Evolutionary conservation across 2,888 invertebrate species (phyloP), one percentile per base, ranked within the genome.

Genomic region (Hesperia comma): DNA sequence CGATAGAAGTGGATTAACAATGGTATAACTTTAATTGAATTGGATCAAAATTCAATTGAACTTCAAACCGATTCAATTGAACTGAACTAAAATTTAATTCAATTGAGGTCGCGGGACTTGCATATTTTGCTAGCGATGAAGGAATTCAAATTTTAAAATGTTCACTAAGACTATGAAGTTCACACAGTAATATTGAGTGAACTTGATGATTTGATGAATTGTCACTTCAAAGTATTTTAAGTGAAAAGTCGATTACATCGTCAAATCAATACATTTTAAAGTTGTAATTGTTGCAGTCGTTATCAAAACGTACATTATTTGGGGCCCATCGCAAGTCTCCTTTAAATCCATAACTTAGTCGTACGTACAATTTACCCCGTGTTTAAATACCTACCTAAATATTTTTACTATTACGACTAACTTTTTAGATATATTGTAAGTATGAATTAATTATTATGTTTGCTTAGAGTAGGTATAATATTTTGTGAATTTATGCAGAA

Each of bases 401-500:
- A 85, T 88, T 88, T 91, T 85, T 90, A 90, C 84, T 85, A 88
- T 83, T 79, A 87, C 63, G 82, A 85, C 84, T 88, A 91, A 87
- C 81, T 90, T 89, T 90, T 87, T 88, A 90, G 88, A 87, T 81
- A 83, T 88, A 90, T 86, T 87, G 82, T 89, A 88, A 86, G 81
- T 88, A 89, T 72, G 70, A 70, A 71, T 81, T 82, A 83, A 82
- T 85, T 75, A 75, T 79, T 89, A 89, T 82, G 87, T 92, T 92
- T 86, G 91, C 92, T 92, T 92, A 92, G 92, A 87, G 88, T 90
- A 90, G 90, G 86, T 87, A 85, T 88, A 88, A 89, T 85, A 91
- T 90, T 92, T 90, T 89, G 84, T 88, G 90, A 90, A 88, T 90
- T 91, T 90, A 91, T 88, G 91, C 92, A 91, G 89, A 91, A 90